Evolutionary conservation across 1,140 invertebrate species (phyloP), one percentile per base, ranked within the genome.

Genomic region (Ceratosolen solmsi): DNA sequence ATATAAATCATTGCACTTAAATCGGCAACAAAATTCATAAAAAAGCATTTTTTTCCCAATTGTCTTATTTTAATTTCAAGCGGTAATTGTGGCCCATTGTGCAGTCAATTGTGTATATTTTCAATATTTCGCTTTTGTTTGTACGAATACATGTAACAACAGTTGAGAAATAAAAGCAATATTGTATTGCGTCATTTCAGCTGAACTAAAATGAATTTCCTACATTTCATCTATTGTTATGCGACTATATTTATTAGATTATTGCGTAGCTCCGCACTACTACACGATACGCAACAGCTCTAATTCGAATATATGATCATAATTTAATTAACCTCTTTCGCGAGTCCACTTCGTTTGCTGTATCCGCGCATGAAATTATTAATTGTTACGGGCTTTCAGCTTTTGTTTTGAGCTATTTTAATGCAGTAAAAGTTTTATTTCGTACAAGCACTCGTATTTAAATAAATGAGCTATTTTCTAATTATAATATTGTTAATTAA

Each of bases 291-390:
- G 41, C 46, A 41, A 60, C 54, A 60, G 46, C 54, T 75, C 73
- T 75, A 15, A 68, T 38, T 33, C 41, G 13, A 46, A 22, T n/a
- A 63, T 78, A 25, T 20, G 65, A n/a, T 38, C 76, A 79, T 79
- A 79, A 79, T 79, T 70, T 51, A 79, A 79, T 79, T 79, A 70
- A 56, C 46, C 65, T 56, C 49, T 68, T 68, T 78, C 54, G 63
- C 38, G 17, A 22, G n/a, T 41, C 33, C 73, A 38, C 22, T 49
- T 77, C 38, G 22, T 5, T 36, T 3, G 20, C n/a, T 68, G 15
- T 51, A 68, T 78, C 72, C 27, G 22, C 30, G 25, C 15, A 54
- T 27, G 27, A 78, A 78, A 51, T 54, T 68, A 78, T 68, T 78
- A 78, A 78, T 78, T 54, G 25, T 63, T 78, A 30, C 60, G 20